Percentiles rank a stretch among this genome's conserved stretches.
phyloP scores from a whole-genome alignment of 2,888 invertebrate genomes.

The Mythimna pallens region DNA sequence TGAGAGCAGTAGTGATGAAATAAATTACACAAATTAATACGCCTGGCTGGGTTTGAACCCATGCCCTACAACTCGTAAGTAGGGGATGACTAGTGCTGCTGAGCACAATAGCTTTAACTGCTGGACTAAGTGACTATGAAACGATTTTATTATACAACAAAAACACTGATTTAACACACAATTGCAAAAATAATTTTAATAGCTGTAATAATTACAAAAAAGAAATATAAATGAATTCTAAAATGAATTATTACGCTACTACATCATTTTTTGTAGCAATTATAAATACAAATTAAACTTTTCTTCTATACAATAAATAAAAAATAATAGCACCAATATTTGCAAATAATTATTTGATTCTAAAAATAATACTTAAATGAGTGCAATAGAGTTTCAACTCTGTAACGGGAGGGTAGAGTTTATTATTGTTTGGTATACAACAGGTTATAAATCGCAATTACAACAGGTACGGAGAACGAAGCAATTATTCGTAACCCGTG shows the following conservation, averaged over 20 bases:
- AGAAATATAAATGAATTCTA: conserved; percentile 16
- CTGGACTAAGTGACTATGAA: not conserved
- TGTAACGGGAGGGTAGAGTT: conserved; percentile 25
- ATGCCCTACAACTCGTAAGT: too few relatives aligned
- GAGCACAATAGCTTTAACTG: too few relatives aligned
- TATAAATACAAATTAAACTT: conserved; percentile 32
- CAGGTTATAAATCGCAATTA: conserved; percentile 78
- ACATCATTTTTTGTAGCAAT: conserved; percentile 50
- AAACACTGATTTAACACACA: not conserved
- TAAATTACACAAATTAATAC: too few relatives aligned
- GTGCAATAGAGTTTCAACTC: conserved; percentile 23
- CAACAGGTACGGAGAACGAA: conserved; percentile 71
- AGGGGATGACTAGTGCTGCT: too few relatives aligned
- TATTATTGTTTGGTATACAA: conserved; percentile 52
- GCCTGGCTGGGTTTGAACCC: too few relatives aligned
- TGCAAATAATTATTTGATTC: conserved; percentile 27
- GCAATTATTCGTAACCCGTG: conserved; percentile 76
- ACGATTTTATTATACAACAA: not conserved
- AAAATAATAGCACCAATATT: conserved; percentile 26
- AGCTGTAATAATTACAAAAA: not conserved
- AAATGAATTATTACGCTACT: conserved; percentile 44
- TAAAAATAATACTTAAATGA: conserved; percentile 17
- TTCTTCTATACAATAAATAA: conserved; percentile 21
- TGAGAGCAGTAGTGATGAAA: too few relatives aligned
- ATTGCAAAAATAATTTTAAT: conserved; percentile 5